Conservation (phyloP, 2,888 invertebrate genomes). For the Brachyptera putata region DNA sequence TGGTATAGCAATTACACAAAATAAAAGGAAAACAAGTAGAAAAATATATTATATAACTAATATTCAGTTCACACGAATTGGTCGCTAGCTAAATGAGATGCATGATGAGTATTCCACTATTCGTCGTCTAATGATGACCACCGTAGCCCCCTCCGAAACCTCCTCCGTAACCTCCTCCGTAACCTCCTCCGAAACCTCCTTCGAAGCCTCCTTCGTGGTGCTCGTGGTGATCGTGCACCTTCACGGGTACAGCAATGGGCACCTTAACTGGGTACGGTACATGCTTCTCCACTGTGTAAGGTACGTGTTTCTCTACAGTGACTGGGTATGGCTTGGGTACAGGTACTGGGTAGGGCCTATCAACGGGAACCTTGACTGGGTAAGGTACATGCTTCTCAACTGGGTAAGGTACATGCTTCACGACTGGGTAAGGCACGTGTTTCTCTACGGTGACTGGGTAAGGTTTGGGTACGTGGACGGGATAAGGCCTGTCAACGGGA, state of each 20-base stretch:
- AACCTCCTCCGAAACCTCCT: not conserved
- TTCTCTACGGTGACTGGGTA: slow-evolving; percentile 56
- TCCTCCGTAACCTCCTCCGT: not conserved
- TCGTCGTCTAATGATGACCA: not conserved
- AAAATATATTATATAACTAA: not conserved
- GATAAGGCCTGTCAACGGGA: slow-evolving; percentile 67
- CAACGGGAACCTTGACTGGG: slow-evolving; percentile 27
- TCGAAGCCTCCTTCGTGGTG: not conserved
- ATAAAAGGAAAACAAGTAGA: slow-evolving; percentile 1
- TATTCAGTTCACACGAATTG: not conserved
- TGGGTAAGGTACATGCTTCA: slow-evolving; percentile 49
- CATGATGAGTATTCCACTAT: no score
- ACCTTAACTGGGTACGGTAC: slow-evolving; percentile 66
- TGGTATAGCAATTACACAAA: slow-evolving; percentile 8
- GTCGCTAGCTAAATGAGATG: not conserved
- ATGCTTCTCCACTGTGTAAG: slow-evolving; percentile 13
- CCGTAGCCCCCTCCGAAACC: not conserved
- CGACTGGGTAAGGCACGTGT: slow-evolving; percentile 47
- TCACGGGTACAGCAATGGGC: slow-evolving; percentile 46
- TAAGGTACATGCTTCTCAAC: slow-evolving; percentile 22
- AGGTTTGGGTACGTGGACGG: slow-evolving; percentile 62
- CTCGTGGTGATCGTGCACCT: not conserved
- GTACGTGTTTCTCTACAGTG: slow-evolving; percentile 53
- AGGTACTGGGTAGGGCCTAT: slow-evolving; percentile 22
- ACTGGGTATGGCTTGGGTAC: slow-evolving; percentile 70